Evolutionary conservation across 2,888 invertebrate genomes (phyloP).

Genomic region (Lysandra coridon): DNA sequence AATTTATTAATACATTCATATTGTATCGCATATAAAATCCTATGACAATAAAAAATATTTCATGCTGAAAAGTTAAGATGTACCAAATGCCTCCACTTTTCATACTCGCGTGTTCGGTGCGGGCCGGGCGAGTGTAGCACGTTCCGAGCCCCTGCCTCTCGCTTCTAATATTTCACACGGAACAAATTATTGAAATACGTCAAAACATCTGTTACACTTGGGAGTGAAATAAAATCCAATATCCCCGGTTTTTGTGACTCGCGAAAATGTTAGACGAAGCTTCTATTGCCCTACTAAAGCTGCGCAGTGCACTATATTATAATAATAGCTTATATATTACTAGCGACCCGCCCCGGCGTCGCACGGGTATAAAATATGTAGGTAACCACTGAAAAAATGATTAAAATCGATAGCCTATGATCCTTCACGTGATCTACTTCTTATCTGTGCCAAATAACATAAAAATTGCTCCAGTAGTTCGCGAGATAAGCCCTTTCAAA

Average conservation of each 20-base stretch:
- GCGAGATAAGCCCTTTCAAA: too few relatives aligned
- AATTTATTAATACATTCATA: not conserved
- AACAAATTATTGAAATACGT: slow-evolving; percentile 34
- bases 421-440: too few relatives aligned
- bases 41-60: not conserved
- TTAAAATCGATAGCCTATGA: too few relatives aligned
- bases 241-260: not conserved
- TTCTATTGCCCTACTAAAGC: too few relatives aligned
- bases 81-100: slow-evolving; percentile 38
- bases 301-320: too few relatives aligned
- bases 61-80: slow-evolving; percentile 39
- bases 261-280: too few relatives aligned
- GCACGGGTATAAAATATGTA: too few relatives aligned
- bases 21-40: not conserved
- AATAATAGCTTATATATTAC: too few relatives aligned
- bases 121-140: slow-evolving; percentile 44
- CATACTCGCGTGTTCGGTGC: slow-evolving; percentile 37
- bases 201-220: slow-evolving; percentile 36
- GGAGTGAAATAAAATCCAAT: slow-evolving; percentile 23
- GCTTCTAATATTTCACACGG: slow-evolving; percentile 37
- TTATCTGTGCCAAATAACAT: too few relatives aligned
- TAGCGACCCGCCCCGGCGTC: too few relatives aligned
- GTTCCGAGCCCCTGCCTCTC: slow-evolving; percentile 40
- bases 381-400: too few relatives aligned
- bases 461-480: too few relatives aligned